A percentile compares a stretch with the other conserved stretches of the same genome.
Evolutionary conservation across 2,888 invertebrate species (phyloP).

Genomic region (Drosophila glabriapex): DNA sequence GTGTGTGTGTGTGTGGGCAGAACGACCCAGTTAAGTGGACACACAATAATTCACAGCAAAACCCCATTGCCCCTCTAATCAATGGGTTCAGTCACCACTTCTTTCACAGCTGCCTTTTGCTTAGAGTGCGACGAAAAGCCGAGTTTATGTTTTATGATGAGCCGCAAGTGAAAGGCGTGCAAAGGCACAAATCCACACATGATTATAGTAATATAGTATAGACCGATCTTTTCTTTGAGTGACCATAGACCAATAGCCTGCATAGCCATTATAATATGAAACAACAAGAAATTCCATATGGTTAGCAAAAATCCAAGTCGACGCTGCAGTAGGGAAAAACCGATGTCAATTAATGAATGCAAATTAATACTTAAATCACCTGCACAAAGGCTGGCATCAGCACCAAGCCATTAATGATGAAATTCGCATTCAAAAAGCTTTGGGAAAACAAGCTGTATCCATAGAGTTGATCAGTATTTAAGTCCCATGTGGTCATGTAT

Average conservation of each 20-base stretch:
- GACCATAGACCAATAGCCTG: constrained; percentile 11
- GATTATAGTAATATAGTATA: background rate
- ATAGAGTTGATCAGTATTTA: background rate
- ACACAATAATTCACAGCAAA: constrained; percentile 22
- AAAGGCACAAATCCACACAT: background rate
- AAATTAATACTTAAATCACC: constrained; percentile 6
- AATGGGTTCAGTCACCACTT: background rate
- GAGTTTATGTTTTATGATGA: constrained; percentile 25
- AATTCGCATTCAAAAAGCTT: background rate
- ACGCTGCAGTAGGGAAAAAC: background rate
- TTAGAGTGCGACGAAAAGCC: background rate
- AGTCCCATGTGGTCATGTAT: no score
- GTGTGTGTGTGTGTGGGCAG: constrained; percentile 1
- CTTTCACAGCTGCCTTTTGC: background rate
- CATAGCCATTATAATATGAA: constrained; percentile 1
- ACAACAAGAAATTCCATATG: constrained; percentile 42
- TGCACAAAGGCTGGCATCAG: background rate
- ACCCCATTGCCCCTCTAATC: constrained; percentile 4
- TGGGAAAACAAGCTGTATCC: background rate
- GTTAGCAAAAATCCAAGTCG: background rate
- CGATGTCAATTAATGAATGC: rapidly evolving
- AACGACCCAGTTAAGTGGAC: constrained; percentile 38
- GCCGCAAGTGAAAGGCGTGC: constrained; percentile 3
- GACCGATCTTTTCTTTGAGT: background rate
- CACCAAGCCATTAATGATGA: constrained; percentile 3